These are phyloP conservation scores for Hyphantria cunea DNA, from an alignment of 1,140 invertebrate species.

Conservation along the genomic window DNA sequence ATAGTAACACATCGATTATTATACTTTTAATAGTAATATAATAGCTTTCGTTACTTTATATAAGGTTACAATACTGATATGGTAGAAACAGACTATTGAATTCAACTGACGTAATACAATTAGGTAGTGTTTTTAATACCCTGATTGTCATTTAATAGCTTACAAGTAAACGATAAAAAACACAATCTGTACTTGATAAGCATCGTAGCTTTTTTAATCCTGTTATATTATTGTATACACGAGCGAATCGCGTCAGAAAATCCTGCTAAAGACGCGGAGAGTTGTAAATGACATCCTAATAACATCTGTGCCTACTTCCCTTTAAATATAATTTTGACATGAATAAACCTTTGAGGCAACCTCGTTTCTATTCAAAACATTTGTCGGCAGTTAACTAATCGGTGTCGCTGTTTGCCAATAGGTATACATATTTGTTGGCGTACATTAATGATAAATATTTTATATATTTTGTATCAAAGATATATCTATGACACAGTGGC, in stretches of 20 bases:
- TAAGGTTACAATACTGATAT: too few relatives aligned
- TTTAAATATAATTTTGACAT: slow-evolving; percentile 31
- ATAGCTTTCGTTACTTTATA: too few relatives aligned
- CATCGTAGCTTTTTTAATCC: slow-evolving; percentile 22
- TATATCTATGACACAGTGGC: too few relatives aligned
- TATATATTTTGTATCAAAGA: too few relatives aligned
- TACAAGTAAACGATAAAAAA: not conserved
- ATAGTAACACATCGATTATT: too few relatives aligned
- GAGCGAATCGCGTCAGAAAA: slow-evolving; percentile 25
- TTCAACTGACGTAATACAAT: not conserved
- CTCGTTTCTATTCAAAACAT: slow-evolving; percentile 23
- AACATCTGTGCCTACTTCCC: slow-evolving; percentile 25
- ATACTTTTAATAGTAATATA: too few relatives aligned
- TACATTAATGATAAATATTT: not conserved
- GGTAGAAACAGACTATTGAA: not conserved
- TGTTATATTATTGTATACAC: slow-evolving; percentile 26
- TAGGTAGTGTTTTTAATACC: not conserved
- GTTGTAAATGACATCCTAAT: slow-evolving; percentile 48
- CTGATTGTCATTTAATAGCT: slow-evolving; percentile 1
- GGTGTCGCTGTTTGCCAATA: slow-evolving; percentile 5
- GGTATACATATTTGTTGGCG: slow-evolving; percentile 9
- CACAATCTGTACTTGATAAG: slow-evolving; percentile 28
- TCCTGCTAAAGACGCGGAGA: slow-evolving; percentile 39
- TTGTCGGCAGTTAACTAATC: slow-evolving; percentile 7
- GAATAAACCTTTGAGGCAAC: slow-evolving; percentile 21